Evolutionary conservation across 2,113 vertebrate species (phyloP).

Genomic region (Haplotaxodon microlepis): DNA sequence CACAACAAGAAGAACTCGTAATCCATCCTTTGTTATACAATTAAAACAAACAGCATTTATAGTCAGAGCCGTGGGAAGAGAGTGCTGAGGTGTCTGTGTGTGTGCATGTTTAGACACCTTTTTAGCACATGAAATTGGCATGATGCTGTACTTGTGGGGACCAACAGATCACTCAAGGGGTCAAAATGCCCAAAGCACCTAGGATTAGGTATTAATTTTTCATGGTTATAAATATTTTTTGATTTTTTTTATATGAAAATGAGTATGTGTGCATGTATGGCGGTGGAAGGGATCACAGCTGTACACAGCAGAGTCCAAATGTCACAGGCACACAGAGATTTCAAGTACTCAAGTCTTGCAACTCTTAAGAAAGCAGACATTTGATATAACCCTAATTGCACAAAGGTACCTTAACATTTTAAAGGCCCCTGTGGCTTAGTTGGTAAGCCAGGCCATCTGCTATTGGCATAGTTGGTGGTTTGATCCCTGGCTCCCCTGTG

Average conservation of each 20-base stretch:
- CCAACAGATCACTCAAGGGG: not conserved
- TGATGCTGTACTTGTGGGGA: not conserved
- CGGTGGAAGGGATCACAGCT: not conserved
- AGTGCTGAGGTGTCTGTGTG: not conserved
- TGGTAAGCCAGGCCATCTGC: accelerated
- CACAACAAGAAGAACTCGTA: not conserved
- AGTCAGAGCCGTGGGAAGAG: not conserved
- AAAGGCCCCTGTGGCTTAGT: not conserved
- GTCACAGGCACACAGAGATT: not conserved
- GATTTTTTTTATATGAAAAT: not conserved
- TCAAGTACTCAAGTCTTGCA: not conserved
- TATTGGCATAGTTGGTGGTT: not conserved
- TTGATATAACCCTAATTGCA: not conserved
- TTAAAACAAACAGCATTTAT: not conserved
- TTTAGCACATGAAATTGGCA: not conserved
- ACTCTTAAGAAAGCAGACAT: not conserved
- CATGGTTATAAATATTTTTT: too few relatives aligned
- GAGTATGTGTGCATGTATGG: not conserved
- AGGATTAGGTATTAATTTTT: too few relatives aligned
- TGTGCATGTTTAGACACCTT: not conserved
- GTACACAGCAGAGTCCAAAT: not conserved
- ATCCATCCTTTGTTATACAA: not conserved
- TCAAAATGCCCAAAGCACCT: not conserved
- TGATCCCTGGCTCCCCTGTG: not conserved
- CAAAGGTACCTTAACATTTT: not conserved